phyloP scores from a whole-genome alignment of 1,140 invertebrate species.

The Diachasma alloeum region DNA sequence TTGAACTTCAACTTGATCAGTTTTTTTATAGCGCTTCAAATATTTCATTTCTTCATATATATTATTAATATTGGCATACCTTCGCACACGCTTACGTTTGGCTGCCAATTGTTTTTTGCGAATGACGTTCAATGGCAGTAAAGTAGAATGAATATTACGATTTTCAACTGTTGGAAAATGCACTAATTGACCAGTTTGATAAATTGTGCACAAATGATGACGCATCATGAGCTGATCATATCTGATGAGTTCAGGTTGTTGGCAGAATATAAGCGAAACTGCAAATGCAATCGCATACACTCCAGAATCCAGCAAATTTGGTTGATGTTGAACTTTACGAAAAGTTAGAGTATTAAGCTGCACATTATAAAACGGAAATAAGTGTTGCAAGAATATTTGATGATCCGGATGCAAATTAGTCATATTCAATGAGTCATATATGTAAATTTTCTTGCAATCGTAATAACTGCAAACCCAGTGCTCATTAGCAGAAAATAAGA shows the following conservation, averaged over 20 bases:
- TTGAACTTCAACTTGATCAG: background rate
- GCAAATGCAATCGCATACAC: constrained; percentile 32
- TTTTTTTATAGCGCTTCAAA: background rate
- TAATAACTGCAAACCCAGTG: too few relatives aligned
- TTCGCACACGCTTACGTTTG: too few relatives aligned
- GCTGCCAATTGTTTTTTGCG: too few relatives aligned
- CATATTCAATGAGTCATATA: too few relatives aligned
- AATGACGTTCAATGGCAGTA: too few relatives aligned
- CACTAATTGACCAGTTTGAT: background rate
- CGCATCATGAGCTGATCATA: background rate
- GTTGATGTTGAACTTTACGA: constrained; percentile 22
- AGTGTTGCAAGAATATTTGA: too few relatives aligned
- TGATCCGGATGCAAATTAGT: too few relatives aligned
- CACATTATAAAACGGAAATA: too few relatives aligned
- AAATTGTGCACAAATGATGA: background rate
- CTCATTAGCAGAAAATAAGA: too few relatives aligned
- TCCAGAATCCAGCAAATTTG: constrained; percentile 23
- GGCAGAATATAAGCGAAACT: constrained; percentile 17
- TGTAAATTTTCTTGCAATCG: too few relatives aligned
- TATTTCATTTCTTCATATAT: background rate
- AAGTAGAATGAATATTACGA: background rate
- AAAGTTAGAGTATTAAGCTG: constrained; percentile 2
- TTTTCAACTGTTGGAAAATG: background rate
- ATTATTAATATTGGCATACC: background rate
- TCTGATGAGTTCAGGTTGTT: background rate